phyloP scores from a whole-genome alignment of 1,140 invertebrate species.

The Lucilia cuprina region DNA sequence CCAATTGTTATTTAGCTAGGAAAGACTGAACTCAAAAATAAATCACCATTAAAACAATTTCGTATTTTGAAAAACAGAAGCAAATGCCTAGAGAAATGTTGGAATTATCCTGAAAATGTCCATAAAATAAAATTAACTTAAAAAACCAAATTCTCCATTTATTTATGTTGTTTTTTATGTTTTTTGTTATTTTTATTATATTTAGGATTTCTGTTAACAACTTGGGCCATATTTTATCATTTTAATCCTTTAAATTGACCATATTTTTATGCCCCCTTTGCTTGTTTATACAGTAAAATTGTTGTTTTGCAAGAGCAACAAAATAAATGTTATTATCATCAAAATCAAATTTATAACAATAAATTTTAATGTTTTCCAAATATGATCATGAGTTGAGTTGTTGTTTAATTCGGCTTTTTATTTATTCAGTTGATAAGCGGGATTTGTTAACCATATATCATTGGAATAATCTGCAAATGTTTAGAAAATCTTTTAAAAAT shows the following conservation, averaged over 20 bases:
- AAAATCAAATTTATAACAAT: slow-evolving; percentile 27
- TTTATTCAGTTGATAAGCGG: background rate
- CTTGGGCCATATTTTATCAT: slow-evolving; percentile 16
- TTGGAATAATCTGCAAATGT: background rate
- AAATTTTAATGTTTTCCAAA: slow-evolving; percentile 13
- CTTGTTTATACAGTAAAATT: background rate
- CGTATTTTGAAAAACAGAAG: background rate
- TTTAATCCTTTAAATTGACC: slow-evolving; percentile 30
- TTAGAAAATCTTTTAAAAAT: too few relatives aligned
- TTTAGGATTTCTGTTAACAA: background rate
- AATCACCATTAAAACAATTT: slow-evolving; percentile 27
- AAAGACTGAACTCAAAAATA: slow-evolving; percentile 22
- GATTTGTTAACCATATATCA: background rate
- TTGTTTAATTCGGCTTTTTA: too few relatives aligned
- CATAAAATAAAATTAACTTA: slow-evolving; percentile 30
- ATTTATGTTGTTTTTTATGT: background rate
- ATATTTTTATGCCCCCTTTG: slow-evolving; percentile 5
- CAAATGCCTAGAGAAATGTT: background rate
- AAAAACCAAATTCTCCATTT: background rate
- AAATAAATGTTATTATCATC: slow-evolving; percentile 6
- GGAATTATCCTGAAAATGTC: background rate
- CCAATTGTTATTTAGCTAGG: background rate
- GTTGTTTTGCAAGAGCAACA: background rate
- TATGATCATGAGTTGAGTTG: slow-evolving; percentile 8
- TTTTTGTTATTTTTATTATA: background rate